Base-by-base conservation (phyloP, 2,797 vertebrate species). In the Parauchenoglanis punctatus region DNA sequence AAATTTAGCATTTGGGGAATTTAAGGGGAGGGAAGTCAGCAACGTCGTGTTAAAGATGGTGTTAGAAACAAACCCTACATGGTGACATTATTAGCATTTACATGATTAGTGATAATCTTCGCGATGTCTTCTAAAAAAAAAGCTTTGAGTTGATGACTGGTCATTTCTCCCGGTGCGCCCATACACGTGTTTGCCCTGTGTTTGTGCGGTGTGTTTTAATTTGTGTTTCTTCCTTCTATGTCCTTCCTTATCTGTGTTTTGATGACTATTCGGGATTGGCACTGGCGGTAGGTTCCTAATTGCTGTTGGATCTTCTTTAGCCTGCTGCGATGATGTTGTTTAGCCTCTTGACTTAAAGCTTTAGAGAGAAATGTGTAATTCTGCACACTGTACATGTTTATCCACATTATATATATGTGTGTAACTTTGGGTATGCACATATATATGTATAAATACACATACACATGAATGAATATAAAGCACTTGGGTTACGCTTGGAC, bases 191-290 rank as follows among this genome's bases (percentile, higher is more conserved):
- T 96, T 93, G 94, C 92, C 93, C 94, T 92, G 93, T 96, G 95
- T 97, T 97, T 97, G 96, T 99, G 95, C 97, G 96, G 84, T 85
- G 84, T 99, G 96, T 97, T 99, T 99, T 99, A 99, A 99, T 98
- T 97, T 98, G 96, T 97, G 97, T 97, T 98, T 99, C 96, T 99
- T 98, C 98, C 98, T 98, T 98, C 97, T 98, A 96, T 99, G 97
- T 99, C 96, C 97, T 85, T 98, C 96, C 97, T 97, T 98, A 97
- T 98, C 97, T 98, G 93, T 99, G 96, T 99, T 99, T 93, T 99
- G 97, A 98, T 99, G 98, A 99, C 98, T 98, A 96, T 98, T 96
- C 98, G 97, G 98, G 97, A 99, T 97, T 97, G 96, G 97, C 97
- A 96, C 95, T 97, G 97, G 98, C 97, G 98, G 98, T 99, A 99